These are phyloP conservation scores for Carterocephalus palaemon DNA, from an alignment of 2,888 invertebrate species.

Conservation along the genomic window DNA sequence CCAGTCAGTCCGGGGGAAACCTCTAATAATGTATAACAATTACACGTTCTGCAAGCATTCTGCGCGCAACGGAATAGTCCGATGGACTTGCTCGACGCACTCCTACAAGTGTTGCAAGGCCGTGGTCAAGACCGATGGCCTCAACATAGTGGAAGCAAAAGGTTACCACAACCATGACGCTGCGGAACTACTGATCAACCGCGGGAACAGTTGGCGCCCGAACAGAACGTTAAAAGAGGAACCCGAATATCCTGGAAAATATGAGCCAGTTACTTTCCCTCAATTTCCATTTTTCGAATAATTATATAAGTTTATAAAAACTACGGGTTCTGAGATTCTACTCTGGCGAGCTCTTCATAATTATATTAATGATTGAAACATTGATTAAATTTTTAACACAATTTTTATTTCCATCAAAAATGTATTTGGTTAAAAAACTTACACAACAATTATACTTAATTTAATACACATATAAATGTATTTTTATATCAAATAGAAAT, in stretches of 20 bases:
- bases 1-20: constrained; percentile 63
- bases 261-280: not conserved
- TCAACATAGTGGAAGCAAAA: constrained; percentile 57
- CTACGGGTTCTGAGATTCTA: no score
- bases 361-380: no score
- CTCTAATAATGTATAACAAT: constrained; percentile 58
- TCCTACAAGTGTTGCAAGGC: constrained; percentile 69
- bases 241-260: not conserved
- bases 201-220: not conserved
- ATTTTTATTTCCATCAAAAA: no score
- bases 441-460: no score
- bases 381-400: no score
- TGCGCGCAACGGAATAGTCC: constrained; percentile 48
- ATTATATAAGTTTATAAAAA: not conserved
- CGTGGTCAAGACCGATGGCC: constrained; percentile 60
- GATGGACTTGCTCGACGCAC: constrained; percentile 72
- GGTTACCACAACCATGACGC: constrained; percentile 67
- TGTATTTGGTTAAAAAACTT: no score
- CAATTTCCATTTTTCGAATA: not conserved
- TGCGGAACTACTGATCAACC: constrained; percentile 55
- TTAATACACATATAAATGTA: no score
- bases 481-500: no score
- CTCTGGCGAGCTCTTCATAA: no score
- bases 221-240: not conserved
- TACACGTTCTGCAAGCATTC: constrained; percentile 68